Percentiles rank a stretch among this genome's conserved stretches.
phyloP scores from a whole-genome alignment of 1,140 invertebrate genomes.

The Periplaneta americana region DNA sequence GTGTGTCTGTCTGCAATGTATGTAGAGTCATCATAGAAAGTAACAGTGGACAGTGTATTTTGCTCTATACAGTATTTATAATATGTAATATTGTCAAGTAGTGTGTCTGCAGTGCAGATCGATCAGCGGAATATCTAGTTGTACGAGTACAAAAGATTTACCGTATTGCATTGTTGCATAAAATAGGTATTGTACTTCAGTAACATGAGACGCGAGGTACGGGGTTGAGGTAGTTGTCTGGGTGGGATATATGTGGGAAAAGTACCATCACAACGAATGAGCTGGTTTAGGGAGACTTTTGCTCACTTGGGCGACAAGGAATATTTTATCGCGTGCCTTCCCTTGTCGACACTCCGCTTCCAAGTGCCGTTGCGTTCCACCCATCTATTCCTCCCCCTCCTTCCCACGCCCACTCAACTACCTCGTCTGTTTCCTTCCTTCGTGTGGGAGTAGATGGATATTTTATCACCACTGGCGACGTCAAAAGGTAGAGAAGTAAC shows the following conservation, averaged over 20 bases:
- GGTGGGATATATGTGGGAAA: not conserved
- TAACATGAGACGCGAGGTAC: not conserved
- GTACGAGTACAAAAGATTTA: too few species aligned
- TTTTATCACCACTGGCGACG: not conserved
- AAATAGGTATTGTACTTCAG: too few species aligned
- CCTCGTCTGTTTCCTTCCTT: not conserved
- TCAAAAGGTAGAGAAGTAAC: not conserved
- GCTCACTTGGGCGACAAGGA: not conserved
- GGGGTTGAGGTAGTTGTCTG: too few species aligned
- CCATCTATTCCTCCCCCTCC: not conserved
- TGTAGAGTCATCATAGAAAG: too few species aligned
- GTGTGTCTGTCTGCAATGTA: too few species aligned
- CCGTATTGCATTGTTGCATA: not conserved
- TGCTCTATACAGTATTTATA: too few species aligned
- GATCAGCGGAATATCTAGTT: too few species aligned
- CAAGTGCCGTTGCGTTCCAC: not conserved
- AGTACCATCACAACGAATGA: not conserved
- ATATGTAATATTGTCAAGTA: too few species aligned
- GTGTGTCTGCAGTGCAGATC: too few species aligned
- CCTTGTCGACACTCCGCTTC: not conserved
- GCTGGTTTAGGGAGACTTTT: not conserved
- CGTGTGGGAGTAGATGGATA: not conserved
- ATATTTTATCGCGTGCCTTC: not conserved
- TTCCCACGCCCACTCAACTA: not conserved
- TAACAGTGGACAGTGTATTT: too few species aligned